phyloP scores from a whole-genome alignment of 1,140 invertebrate genomes.

The Conus betulinus region DNA sequence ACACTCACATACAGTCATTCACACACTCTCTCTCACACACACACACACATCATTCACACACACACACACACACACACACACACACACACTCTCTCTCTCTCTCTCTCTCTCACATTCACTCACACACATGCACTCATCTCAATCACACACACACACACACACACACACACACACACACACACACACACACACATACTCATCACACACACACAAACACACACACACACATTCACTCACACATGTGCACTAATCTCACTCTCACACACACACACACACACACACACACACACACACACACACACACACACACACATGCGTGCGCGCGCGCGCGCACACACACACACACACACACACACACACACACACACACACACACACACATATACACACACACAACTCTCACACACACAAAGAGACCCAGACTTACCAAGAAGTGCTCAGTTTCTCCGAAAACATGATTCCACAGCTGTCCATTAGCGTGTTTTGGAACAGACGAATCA shows the following conservation, averaged over 20 bases:
- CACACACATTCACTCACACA: not conserved
- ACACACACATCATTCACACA: not conserved
- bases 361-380: not conserved
- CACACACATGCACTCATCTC: too few relatives aligned
- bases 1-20: too few relatives aligned
- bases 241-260: too few relatives aligned
- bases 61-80: too few relatives aligned
- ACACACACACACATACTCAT: not conserved
- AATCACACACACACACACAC: not conserved
- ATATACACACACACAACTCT: not conserved
- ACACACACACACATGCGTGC: too few relatives aligned
- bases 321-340: not conserved
- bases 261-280: too few relatives aligned
- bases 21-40: too few relatives aligned
- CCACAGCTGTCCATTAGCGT: constrained; percentile 8
- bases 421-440: constrained; percentile 27
- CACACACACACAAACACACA: not conserved
- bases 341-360: constrained; percentile 6
- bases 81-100: too few relatives aligned
- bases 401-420: not conserved
- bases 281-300: not conserved
- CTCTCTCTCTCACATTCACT: too few relatives aligned
- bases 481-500: constrained; percentile 29
- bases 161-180: not conserved
- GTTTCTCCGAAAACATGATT: constrained; percentile 16